A percentile compares a stretch with the other conserved stretches of the same genome.
Evolutionary conservation across 2,797 vertebrate species (phyloP).

Genomic region (Melanogrammus aeglefinus): DNA sequence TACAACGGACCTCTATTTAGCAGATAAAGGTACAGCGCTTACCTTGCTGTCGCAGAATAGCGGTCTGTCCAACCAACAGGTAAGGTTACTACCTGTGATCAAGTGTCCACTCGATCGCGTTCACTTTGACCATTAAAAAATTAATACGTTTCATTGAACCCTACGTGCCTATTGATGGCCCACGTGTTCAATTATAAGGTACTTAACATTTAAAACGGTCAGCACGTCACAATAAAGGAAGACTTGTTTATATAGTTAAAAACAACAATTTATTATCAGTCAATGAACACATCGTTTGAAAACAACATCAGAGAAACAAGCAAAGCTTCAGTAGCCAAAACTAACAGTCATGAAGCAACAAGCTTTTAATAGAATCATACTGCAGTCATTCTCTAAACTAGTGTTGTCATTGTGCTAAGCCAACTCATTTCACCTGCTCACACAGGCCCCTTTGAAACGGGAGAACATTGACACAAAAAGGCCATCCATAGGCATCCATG

Average conservation of each 20-base stretch:
- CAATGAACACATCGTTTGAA: constrained; percentile 56
- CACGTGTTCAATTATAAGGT: background rate
- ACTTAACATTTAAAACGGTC: background rate
- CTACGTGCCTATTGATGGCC: background rate
- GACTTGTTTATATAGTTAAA: constrained; percentile 22
- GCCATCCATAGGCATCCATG: background rate
- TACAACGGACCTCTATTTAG: background rate
- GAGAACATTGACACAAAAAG: background rate
- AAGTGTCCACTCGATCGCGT: background rate
- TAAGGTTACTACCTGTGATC: background rate
- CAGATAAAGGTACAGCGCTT: background rate
- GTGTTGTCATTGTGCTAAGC: constrained; percentile 40
- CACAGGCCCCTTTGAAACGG: background rate
- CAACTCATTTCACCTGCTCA: constrained; percentile 41
- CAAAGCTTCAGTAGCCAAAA: constrained; percentile 48
- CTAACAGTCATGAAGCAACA: constrained; percentile 51
- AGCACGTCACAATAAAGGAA: background rate
- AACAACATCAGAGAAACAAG: constrained; percentile 60
- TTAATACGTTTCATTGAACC: background rate
- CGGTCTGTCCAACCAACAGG: background rate
- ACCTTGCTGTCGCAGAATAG: background rate
- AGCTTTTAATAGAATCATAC: constrained; percentile 54
- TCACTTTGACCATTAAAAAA: background rate
- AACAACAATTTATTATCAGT: constrained; percentile 68
- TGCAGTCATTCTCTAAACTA: constrained; percentile 54